Evolutionary conservation across 2,797 vertebrate species (phyloP), one percentile per base, ranked within the genome.

Genomic region (Helicolenus hilgendorfi): DNA sequence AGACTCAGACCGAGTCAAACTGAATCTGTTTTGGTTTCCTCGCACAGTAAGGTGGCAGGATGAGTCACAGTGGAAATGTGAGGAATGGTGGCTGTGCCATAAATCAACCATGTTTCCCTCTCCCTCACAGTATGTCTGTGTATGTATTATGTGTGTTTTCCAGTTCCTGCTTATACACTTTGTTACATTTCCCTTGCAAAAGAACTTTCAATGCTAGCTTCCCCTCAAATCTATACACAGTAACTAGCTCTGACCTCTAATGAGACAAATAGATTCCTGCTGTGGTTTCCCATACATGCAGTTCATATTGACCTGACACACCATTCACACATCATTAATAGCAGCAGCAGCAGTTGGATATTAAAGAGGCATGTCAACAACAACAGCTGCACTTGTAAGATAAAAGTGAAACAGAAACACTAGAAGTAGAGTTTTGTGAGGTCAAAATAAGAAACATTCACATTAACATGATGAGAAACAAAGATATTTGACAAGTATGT

Each of bases 11-110:
- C 73, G 31, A 89, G 89, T 92, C 81, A 81, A 87, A 89, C 79
- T 59, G 83, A 93, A 85, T 89, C 81, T 60, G 84, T 85, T 84
- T 83, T 85, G 89, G 83, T 92, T 95, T 95, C 88, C 93, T 90
- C 86, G 93, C 84, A 9, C 96, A 88, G 85, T 85, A 92, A 95
- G 95, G 92, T 94, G 93, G 93, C 79, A 89, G 85, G 85, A 94
- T 97, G 96, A 97, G 95, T 97, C 97, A 97, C 72, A 92, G 93
- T 96, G 95, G 94, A 96, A 96, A 94, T 75, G 95, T 92, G 94
- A 72, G 84, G 79, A 92, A 83, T 62, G 64, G 76, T 65, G 69
- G 67, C 88, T 56, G 72, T 62, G 80, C 85, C 86, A 85, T 77
- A 88, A 81, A 81, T 89, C 81, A 58, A 75, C 69, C 69, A 35